Base-by-base conservation (phyloP, 2,888 invertebrate genomes). In the Lapara coniferarum region DNA sequence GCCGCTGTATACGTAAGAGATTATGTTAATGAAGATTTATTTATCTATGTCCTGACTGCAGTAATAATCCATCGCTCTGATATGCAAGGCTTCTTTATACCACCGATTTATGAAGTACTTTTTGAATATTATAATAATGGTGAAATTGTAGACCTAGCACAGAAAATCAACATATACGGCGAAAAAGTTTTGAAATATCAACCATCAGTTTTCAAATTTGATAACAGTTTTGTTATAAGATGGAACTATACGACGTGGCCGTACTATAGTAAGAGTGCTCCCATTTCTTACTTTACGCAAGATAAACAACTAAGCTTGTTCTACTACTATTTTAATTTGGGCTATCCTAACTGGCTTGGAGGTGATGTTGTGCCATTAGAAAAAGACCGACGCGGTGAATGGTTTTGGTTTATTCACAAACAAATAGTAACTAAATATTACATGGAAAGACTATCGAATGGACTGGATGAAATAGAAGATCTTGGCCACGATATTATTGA, bases 31-130 rank as follows among this genome's bases (percentile, higher is more conserved):
- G 96, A 96, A 85, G 95, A 95, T 69, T 91, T 97, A 81, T 97
- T 95, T 84, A 92, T 96, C 58, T 96, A 96, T 77, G 95, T 96
- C 6, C 85, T 96, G 69, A 94, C 94, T 71, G 89, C 95, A 30
- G 96, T 96, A 14, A 91, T 96, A 14, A 85, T 95, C 53, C 95
- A 96, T 77, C 95, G 96, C 51, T 87, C 87, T 10, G 96, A 96
- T 73, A 95, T 95, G 70, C 94, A 95, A 78, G 95, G 95, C 44
- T 87, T 97, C 69, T 89, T 95, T 56, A 87, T 97, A 12, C 97
- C 97, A 16, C 95, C 96, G 66, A 92, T 95, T 95, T 96, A 96
- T 81, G 97, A 97, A 87, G 92, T 97, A 73, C 95, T 95, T 85
- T 97, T 97, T 0, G 95, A 96, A 75, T 95, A 94, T 87, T 97